Conservation (phyloP, 1,140 invertebrate species). For the Danaus plexippus region DNA sequence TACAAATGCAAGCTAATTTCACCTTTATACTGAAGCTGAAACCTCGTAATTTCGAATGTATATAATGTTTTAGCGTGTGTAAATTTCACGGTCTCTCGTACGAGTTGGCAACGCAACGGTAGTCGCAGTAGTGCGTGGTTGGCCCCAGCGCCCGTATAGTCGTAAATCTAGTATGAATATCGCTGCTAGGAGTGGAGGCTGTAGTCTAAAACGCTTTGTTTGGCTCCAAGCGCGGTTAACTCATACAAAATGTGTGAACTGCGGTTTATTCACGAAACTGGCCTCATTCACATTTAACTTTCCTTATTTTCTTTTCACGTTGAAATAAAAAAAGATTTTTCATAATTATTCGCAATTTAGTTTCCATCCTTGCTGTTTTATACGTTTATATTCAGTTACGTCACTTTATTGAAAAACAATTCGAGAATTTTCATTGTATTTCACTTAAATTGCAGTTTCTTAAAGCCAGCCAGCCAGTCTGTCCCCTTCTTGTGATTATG, state of each 20-base stretch:
- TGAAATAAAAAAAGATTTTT: too few relatives aligned
- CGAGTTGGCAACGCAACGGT: conserved; percentile 38
- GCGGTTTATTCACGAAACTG: conserved; percentile 21
- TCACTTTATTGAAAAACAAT: too few relatives aligned
- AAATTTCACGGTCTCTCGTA: conserved; percentile 24
- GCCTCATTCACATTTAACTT: conserved; percentile 18
- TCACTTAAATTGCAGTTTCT: too few relatives aligned
- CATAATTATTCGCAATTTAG: too few relatives aligned
- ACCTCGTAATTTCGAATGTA: conserved; percentile 27
- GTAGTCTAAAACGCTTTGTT: conserved; percentile 28
- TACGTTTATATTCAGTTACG: too few relatives aligned
- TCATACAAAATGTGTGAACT: conserved; percentile 29
- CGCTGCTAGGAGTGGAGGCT: conserved; percentile 19
- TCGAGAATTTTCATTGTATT: too few relatives aligned
- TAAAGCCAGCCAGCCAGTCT: too few relatives aligned
- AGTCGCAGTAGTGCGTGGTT: conserved; percentile 37
- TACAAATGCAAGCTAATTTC: conserved; percentile 23
- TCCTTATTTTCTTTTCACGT: conserved; percentile 2
- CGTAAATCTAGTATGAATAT: conserved; percentile 23
- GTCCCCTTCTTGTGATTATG: too few relatives aligned
- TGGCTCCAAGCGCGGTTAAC: conserved; percentile 25
- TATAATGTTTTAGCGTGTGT: conserved; percentile 13
- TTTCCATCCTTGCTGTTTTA: too few relatives aligned
- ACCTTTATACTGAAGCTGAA: conserved; percentile 22
- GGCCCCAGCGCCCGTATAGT: conserved; percentile 21